Evolutionary conservation across 2,797 vertebrate species (phyloP).

Genomic region (Remorina albescens): DNA sequence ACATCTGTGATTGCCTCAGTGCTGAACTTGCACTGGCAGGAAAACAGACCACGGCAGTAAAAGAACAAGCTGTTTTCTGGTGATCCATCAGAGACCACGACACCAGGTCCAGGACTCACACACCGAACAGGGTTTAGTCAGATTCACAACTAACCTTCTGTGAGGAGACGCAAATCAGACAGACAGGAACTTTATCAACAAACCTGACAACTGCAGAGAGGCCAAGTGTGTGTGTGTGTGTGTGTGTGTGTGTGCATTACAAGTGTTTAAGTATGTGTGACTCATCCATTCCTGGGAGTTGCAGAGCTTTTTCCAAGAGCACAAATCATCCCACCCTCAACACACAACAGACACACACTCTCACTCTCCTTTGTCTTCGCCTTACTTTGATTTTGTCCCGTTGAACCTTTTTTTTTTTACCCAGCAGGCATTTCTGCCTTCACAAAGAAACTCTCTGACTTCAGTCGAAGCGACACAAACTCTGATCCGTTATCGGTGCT

Average conservation of each 20-base stretch:
- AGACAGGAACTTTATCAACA: neutral
- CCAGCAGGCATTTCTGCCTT: no score
- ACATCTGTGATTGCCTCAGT: no score
- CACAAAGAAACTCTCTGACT: no score
- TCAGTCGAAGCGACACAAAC: neutral
- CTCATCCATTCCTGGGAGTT: slow-evolving; percentile 70
- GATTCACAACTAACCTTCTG: no score
- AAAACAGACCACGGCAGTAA: neutral
- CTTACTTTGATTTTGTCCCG: slow-evolving; percentile 5
- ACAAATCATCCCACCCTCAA: slow-evolving; percentile 54
- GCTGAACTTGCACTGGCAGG: neutral
- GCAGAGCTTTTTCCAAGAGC: slow-evolving; percentile 47
- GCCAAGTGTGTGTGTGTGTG: neutral
- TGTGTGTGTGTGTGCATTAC: slow-evolving; percentile 6
- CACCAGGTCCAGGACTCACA: no score
- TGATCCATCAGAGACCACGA: neutral
- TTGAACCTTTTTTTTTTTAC: slow-evolving; percentile 22
- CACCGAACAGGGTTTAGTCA: no score
- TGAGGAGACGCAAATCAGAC: slow-evolving; percentile 4
- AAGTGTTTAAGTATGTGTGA: slow-evolving; percentile 45
- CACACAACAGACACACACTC: slow-evolving; percentile 1
- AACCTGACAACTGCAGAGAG: neutral
- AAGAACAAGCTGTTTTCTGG: neutral
- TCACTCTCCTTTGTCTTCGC: slow-evolving; percentile 1
- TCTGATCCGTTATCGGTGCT: neutral